Base-by-base conservation (phyloP, 1,140 invertebrate species). In the Pogonomyrmex californicus region DNA sequence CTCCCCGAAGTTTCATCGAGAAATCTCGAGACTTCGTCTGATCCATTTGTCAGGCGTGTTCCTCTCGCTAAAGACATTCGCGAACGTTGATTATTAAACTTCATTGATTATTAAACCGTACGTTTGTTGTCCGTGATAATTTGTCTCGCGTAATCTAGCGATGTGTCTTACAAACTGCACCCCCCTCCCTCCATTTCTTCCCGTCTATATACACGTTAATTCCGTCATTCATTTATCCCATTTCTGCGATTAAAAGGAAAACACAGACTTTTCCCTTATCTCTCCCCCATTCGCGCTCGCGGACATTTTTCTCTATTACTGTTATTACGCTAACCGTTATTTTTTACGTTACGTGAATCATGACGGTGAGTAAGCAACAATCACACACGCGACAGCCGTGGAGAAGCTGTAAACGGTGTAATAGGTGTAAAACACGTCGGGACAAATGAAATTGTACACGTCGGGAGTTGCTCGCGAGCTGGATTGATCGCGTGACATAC, bases 401-500 rank as follows among this genome's bases (percentile, higher is more conserved):
- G n/a, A 38, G n/a, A 14, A 23, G 41, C 33, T 49, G 54, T 71
- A 56, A 71, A 47, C 66, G 79, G 9, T 73, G 14, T 73, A 83
- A 83, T 73, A 82, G 79, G 41, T 60, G 79, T 82, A 82, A 82
- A 82, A 56, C 77, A 73, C 30, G 56, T 73, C 68, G 54, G 30
- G 23, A 38, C 68, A 60, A 82, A 82, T 82, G 70, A 66, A 87
- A 87, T 88, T 75, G 85, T 87, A 83, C 30, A 36, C 60, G 36
- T 10, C 51, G 49, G 54, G 66, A 75, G 56, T 77, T 5, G 58
- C 73, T 70, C 10, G 30, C 30, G 62, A 44, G 44, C 33, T 47
- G 44, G 41, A 82, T 73, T 75, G 71, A 87, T 88, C 86, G 87
- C 87, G 87, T 88, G 87, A 87, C 87, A 65, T 33, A 54, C 17